phyloP scores from a whole-genome alignment of 2,113 vertebrate species.

The Pao palembangensis region DNA sequence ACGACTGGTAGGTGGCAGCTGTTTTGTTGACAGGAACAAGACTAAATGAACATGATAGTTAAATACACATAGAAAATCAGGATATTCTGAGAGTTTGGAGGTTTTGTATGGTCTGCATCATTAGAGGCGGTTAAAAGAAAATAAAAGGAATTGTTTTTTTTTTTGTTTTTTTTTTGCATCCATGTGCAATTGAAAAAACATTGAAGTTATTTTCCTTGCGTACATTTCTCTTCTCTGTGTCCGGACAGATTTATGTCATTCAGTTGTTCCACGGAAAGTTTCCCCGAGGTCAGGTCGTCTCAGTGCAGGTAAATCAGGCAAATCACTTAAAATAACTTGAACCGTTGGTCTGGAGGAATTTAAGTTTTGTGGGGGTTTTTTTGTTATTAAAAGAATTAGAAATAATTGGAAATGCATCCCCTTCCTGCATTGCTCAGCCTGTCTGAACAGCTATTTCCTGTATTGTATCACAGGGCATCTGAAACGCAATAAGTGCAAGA shows the following conservation, averaged over 20 bases:
- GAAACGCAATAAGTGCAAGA: constrained; percentile 87
- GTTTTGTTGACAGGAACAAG: background rate
- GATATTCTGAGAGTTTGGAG: background rate
- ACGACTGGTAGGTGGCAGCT: constrained; percentile 76
- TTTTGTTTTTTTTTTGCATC: too few relatives aligned
- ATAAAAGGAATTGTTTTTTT: constrained; percentile 11
- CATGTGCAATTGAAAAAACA: constrained; percentile 17
- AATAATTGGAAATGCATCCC: too few relatives aligned
- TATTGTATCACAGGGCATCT: constrained; percentile 81
- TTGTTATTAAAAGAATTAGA: background rate
- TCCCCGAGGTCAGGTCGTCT: constrained; percentile 86
- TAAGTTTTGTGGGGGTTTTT: too few relatives aligned
- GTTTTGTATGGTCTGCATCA: constrained; percentile 1
- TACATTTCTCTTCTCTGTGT: constrained; percentile 56
- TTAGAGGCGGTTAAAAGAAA: constrained; percentile 1
- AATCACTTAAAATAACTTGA: too few relatives aligned
- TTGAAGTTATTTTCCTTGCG: constrained; percentile 69
- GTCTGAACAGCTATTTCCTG: background rate
- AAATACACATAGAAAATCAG: background rate
- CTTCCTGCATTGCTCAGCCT: background rate
- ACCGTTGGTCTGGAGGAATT: too few relatives aligned
- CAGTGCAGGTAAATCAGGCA: constrained; percentile 80
- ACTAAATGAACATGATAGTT: background rate
- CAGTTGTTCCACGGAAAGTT: constrained; percentile 81
- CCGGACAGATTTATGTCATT: constrained; percentile 74